phyloP scores from a whole-genome alignment of 2,113 vertebrate species.

The Ailuropoda melanoleuca region DNA sequence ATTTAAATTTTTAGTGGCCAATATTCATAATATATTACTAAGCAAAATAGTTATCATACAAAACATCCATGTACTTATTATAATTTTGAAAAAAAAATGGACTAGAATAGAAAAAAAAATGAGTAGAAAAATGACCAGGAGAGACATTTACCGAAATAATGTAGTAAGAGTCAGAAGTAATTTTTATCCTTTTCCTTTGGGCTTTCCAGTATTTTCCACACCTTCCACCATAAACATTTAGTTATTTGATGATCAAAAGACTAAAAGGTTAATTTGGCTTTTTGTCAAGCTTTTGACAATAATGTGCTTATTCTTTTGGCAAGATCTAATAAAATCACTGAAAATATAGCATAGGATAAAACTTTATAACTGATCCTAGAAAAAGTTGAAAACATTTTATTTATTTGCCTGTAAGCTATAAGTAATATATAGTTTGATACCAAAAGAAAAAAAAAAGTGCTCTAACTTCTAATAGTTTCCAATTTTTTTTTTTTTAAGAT shows the following conservation, averaged over 20 bases:
- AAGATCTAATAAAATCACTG: neutral
- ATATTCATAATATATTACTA: neutral
- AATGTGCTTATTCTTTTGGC: neutral
- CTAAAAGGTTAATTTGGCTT: neutral
- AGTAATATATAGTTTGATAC: neutral
- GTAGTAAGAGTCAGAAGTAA: neutral
- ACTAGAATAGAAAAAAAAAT: neutral
- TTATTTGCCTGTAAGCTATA: neutral
- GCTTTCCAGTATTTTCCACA: neutral
- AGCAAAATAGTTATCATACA: neutral
- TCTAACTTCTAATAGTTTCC: constrained; percentile 20
- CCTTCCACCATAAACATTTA: neutral
- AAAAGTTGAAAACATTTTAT: neutral
- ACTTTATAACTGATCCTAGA: neutral
- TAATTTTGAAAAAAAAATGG: neutral
- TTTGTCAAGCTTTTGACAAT: neutral
- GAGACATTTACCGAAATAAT: neutral
- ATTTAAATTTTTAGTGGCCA: neutral
- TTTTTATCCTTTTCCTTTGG: neutral
- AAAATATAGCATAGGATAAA: neutral
- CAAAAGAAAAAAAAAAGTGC: neutral
- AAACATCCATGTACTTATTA: neutral
- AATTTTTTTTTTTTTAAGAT: neutral
- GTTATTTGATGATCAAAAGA: neutral
- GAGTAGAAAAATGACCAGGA: neutral